A percentile compares a stretch with the other conserved stretches of the same genome.
Evolutionary conservation across 1,140 invertebrate species (phyloP).

Genomic region (Drosophila auraria): DNA sequence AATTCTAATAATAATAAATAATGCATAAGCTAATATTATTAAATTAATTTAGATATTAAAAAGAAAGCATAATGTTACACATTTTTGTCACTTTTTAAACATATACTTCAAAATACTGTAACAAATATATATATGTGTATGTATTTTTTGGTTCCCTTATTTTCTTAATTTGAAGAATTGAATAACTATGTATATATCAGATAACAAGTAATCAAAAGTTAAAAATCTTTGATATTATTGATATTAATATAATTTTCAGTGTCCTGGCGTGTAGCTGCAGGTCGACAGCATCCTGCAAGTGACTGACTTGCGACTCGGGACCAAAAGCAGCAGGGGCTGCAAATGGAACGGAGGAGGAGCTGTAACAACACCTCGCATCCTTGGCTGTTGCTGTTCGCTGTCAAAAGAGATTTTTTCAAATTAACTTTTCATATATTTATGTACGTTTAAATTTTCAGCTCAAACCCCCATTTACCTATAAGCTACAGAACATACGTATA

Average conservation of each 20-base stretch:
- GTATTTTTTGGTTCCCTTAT: no score
- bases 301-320: slow-evolving; percentile 75
- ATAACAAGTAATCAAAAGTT: no score
- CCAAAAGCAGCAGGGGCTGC: slow-evolving; percentile 36
- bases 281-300: slow-evolving; percentile 73
- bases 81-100: no score
- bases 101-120: no score
- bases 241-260: background rate
- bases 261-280: slow-evolving; percentile 49
- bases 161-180: no score
- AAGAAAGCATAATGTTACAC: no score
- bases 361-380: slow-evolving; percentile 40
- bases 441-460: slow-evolving; percentile 72
- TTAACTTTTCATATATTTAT: slow-evolving; percentile 84
- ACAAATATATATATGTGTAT: no score
- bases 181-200: no score
- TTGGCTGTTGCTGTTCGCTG: slow-evolving; percentile 54
- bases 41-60: no score
- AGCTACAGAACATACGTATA: slow-evolving; percentile 15
- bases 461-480: slow-evolving; percentile 44
- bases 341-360: slow-evolving; percentile 14
- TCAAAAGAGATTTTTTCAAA: slow-evolving; percentile 84
- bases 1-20: no score
- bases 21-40: no score
- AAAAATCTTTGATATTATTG: no score